Evolutionary conservation across 2,888 invertebrate genomes (phyloP).

Genomic region (Phyllotreta cruciferae): DNA sequence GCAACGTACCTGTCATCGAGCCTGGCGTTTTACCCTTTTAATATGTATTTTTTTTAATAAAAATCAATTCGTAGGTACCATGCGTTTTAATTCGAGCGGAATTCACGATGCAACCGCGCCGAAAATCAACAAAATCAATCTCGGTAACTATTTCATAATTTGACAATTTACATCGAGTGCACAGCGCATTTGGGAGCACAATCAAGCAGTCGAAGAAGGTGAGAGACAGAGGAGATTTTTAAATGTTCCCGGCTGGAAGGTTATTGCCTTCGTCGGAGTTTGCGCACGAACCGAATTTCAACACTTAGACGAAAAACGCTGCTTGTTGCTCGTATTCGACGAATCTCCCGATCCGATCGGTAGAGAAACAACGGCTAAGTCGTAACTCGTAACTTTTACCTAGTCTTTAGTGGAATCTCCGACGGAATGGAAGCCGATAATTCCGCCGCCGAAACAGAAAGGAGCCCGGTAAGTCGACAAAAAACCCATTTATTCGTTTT

Average conservation of each 20-base stretch:
- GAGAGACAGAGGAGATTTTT: slow-evolving; percentile 25
- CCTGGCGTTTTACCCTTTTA: too few relatives aligned
- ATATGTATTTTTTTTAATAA: too few relatives aligned
- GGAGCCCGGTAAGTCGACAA: slow-evolving; percentile 67
- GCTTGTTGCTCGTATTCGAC: slow-evolving; percentile 38
- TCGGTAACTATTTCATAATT: too few relatives aligned
- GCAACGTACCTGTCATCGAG: too few relatives aligned
- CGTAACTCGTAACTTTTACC: slow-evolving; percentile 38
- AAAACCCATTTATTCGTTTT: slow-evolving; percentile 44
- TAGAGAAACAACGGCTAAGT: slow-evolving; percentile 43
- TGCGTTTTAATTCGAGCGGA: too few relatives aligned
- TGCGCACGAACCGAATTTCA: slow-evolving; percentile 67
- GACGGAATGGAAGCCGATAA: slow-evolving; percentile 71
- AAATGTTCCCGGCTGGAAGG: slow-evolving; percentile 45
- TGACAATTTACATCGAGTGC: too few relatives aligned
- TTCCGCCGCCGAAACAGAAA: slow-evolving; percentile 66
- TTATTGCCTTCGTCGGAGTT: slow-evolving; percentile 59
- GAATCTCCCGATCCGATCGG: slow-evolving; percentile 29
- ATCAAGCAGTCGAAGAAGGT: not conserved
- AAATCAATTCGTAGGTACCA: too few relatives aligned
- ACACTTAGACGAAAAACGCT: slow-evolving; percentile 63
- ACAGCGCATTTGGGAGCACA: too few relatives aligned
- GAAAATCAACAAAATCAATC: too few relatives aligned
- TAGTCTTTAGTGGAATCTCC: slow-evolving; percentile 59
- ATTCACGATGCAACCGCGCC: too few relatives aligned